phyloP scores from a whole-genome alignment of 2,113 vertebrate genomes.

The Muscicapa adusta region DNA sequence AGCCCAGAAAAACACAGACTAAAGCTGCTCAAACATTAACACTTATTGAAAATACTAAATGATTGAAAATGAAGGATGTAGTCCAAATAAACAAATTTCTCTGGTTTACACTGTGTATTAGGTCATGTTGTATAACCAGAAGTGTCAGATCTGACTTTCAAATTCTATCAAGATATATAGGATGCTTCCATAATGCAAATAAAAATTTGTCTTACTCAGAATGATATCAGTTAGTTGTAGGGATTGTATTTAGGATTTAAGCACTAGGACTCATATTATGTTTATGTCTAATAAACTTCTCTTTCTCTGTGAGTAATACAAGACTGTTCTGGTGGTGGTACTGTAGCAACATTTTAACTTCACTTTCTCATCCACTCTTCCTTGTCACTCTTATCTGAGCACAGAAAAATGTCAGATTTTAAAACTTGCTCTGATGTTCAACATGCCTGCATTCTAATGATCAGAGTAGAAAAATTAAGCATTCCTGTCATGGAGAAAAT shows the following conservation, averaged over 20 bases:
- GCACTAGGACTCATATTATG: neutral
- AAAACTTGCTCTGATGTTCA: neutral
- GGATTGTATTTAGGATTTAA: neutral
- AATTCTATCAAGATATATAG: neutral
- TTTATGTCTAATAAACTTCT: neutral
- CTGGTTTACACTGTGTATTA: accelerated
- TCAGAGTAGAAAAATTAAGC: neutral
- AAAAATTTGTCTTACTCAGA: neutral
- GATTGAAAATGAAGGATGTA: neutral
- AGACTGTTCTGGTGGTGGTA: accelerated
- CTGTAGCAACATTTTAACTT: neutral
- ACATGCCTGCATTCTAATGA: neutral
- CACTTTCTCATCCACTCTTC: neutral
- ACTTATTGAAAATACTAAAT: neutral
- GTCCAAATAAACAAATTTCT: neutral
- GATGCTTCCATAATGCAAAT: accelerated
- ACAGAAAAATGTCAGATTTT: neutral
- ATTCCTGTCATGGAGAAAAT: neutral
- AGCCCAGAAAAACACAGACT: neutral
- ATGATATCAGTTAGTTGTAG: neutral
- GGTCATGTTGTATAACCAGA: neutral
- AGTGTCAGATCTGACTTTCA: neutral
- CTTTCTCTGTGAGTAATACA: neutral
- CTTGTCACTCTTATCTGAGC: neutral
- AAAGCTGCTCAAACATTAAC: neutral